A percentile compares a stretch with the other conserved stretches of the same genome.
phyloP scores from a whole-genome alignment of 2,113 vertebrate species.

The Upupa epops region DNA sequence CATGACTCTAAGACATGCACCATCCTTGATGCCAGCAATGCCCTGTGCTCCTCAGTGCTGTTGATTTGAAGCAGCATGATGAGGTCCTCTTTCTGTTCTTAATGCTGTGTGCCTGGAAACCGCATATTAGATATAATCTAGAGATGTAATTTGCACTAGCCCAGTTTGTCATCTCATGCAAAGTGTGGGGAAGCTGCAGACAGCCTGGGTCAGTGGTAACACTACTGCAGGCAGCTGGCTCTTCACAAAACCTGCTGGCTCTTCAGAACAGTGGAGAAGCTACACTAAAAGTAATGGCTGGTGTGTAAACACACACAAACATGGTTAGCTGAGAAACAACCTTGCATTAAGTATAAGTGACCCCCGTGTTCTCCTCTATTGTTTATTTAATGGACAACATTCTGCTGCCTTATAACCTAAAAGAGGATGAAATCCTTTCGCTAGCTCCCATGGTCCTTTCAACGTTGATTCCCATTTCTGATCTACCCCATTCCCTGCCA shows the following conservation, averaged over 20 bases:
- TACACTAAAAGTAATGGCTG: constrained; percentile 4
- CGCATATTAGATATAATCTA: not conserved
- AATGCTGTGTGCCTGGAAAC: not conserved
- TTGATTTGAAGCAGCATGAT: not conserved
- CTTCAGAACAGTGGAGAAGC: not conserved
- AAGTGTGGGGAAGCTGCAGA: not conserved
- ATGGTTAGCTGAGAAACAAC: not conserved
- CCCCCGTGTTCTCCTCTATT: not conserved
- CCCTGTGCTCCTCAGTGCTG: rapidly evolving
- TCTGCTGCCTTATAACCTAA: not conserved
- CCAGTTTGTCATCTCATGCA: not conserved
- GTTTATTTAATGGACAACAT: not conserved
- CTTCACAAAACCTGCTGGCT: not conserved
- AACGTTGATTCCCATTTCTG: not conserved
- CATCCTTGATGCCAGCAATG: not conserved
- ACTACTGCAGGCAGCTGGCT: not conserved
- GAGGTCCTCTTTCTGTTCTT: not conserved
- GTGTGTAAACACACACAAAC: not conserved
- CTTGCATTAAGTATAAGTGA: not conserved
- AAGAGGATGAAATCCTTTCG: not conserved
- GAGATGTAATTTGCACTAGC: not conserved
- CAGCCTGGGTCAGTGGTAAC: not conserved
- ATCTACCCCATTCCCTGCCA: not conserved
- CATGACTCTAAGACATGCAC: not conserved
- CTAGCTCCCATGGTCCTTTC: not conserved